phyloP scores from a whole-genome alignment of 92 coral and sea anemone species.

The Heteractis magnifica region DNA sequence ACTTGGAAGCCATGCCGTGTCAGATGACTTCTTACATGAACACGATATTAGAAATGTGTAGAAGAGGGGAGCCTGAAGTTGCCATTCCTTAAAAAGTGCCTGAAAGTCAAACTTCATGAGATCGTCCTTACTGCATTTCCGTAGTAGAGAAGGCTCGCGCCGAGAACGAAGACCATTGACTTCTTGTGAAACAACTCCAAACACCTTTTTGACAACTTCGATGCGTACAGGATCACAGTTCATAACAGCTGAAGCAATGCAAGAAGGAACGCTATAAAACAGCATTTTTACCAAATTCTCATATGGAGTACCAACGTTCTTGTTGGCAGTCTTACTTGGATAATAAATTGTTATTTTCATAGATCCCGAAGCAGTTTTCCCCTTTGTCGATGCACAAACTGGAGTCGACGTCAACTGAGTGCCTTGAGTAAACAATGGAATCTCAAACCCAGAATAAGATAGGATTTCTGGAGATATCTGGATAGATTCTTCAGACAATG shows the following conservation, averaged over 20 bases:
- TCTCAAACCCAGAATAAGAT: background rate
- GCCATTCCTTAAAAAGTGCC: constrained; percentile 58
- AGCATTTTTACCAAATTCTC: constrained; percentile 44
- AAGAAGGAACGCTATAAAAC: constrained; percentile 34
- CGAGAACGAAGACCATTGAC: constrained; percentile 46
- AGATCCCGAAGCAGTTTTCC: constrained; percentile 3
- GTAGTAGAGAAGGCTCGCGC: constrained; percentile 55
- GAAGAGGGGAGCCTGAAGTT: constrained; percentile 55
- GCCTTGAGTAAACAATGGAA: background rate
- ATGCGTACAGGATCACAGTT: constrained; percentile 41
- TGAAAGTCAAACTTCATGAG: constrained; percentile 35
- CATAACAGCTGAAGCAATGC: constrained; percentile 52
- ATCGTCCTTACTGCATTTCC: constrained; percentile 44
- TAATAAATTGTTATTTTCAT: constrained; percentile 38
- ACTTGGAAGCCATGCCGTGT: constrained; percentile 40
- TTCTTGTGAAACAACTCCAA: constrained; percentile 24
- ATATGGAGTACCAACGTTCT: constrained; percentile 27
- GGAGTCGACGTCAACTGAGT: constrained; percentile 28
- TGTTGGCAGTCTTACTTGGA: constrained; percentile 47
- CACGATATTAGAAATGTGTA: constrained; percentile 49
- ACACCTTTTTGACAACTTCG: constrained; percentile 35
- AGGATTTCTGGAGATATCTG: too few species aligned
- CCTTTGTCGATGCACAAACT: constrained; percentile 11
- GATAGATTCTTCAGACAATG: too few species aligned
- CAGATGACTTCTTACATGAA: background rate